A percentile compares a stretch with the other conserved stretches of the same genome.
These are phyloP conservation scores for Recurvirostra avosetta DNA, from an alignment of 2,113 vertebrate species.

Conservation along the genomic window DNA sequence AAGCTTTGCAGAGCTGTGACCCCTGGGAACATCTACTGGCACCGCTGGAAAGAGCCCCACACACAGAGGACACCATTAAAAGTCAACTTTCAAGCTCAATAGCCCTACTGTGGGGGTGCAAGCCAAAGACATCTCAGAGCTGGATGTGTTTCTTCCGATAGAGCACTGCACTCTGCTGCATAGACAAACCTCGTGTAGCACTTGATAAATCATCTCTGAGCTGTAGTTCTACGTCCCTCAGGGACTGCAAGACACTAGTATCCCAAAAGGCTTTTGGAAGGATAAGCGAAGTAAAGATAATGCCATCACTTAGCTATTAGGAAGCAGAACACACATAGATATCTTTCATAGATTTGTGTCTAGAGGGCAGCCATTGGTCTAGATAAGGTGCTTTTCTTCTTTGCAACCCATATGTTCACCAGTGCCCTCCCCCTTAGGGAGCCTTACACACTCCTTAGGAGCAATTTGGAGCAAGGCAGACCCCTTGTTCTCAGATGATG, in stretches of 20 bases:
- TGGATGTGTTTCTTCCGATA: neutral
- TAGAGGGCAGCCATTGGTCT: neutral
- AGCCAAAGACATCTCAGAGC: neutral
- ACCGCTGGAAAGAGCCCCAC: neutral
- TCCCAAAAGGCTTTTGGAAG: neutral
- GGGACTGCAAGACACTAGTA: neutral
- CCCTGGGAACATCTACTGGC: neutral
- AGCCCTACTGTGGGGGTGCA: neutral
- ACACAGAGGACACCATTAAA: neutral
- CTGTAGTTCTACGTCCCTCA: neutral
- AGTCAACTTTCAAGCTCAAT: neutral
- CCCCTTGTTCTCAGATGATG: neutral
- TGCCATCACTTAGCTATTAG: neutral
- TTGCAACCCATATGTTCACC: neutral
- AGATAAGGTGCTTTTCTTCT: neutral
- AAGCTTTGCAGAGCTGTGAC: neutral
- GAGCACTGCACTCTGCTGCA: neutral
- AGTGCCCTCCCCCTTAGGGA: neutral
- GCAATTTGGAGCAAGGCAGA: neutral
- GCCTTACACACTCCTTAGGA: neutral
- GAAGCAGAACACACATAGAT: neutral
- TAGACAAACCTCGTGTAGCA: neutral
- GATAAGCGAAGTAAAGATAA: neutral
- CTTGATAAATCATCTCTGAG: neutral
- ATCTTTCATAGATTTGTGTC: neutral